Conservation (phyloP, 2,113 vertebrate genomes). For the Hippopotamus amphibius region DNA sequence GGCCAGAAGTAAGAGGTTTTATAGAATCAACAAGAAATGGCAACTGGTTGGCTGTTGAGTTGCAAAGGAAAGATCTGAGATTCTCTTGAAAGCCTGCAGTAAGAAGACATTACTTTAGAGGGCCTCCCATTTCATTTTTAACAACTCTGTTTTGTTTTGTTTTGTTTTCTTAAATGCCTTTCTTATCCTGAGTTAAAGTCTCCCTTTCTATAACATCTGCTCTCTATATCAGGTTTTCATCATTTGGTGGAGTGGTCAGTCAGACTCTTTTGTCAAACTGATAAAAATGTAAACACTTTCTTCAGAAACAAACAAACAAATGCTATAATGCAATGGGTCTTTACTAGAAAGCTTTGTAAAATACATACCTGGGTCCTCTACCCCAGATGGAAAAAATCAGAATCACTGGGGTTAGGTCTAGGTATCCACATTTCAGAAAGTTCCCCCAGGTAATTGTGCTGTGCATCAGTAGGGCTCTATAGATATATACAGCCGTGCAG, state of each 20-base stretch:
- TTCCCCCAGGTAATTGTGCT: neutral
- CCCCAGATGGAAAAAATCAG: neutral
- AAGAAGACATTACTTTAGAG: neutral
- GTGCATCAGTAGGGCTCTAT: neutral
- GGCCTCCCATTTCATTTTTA: slow-evolving; percentile 18
- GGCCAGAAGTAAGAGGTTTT: neutral
- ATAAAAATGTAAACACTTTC: neutral
- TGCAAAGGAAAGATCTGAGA: neutral
- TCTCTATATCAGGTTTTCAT: neutral
- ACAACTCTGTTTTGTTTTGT: neutral
- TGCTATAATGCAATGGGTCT: neutral
- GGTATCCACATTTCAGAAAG: neutral
- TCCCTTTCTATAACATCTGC: neutral
- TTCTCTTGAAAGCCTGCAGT: neutral
- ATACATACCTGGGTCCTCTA: neutral
- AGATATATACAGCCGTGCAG: neutral
- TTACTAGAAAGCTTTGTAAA: neutral
- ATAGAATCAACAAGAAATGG: neutral
- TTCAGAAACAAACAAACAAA: neutral
- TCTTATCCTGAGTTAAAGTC: neutral
- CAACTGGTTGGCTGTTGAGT: neutral
- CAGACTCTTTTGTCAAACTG: neutral
- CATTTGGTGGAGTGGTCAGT: neutral
- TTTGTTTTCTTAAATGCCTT: too few species aligned
- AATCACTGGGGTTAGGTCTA: neutral